phyloP scores from a whole-genome alignment of 1,140 invertebrate genomes.

The Onthophagus taurus region DNA sequence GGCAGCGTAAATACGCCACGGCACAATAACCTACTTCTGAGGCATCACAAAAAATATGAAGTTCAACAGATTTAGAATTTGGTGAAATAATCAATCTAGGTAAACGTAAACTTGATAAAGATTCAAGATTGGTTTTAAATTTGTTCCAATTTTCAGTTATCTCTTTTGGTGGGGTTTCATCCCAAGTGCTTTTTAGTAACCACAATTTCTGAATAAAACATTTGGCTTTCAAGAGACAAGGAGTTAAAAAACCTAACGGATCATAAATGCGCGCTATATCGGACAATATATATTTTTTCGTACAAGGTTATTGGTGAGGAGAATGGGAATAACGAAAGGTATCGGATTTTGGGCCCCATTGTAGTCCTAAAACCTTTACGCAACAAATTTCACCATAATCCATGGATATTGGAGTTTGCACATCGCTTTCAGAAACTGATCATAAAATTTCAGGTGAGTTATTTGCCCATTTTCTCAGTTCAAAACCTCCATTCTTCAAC shows the following conservation, averaged over 20 bases:
- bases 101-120: no score
- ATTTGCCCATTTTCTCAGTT: no score
- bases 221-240: neutral
- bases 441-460: no score
- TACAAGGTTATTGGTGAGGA: neutral
- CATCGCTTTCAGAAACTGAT: no score
- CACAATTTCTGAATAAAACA: neutral
- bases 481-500: no score
- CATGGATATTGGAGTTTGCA: no score
- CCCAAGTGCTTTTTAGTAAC: neutral
- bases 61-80: neutral
- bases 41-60: no score
- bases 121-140: neutral
- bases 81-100: neutral
- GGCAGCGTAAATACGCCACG: neutral
- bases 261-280: neutral
- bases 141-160: neutral
- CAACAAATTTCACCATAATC: no score
- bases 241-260: neutral
- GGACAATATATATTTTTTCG: neutral
- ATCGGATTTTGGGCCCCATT: neutral
- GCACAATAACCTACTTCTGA: neutral
- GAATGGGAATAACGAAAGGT: neutral
- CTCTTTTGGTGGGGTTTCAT: neutral
- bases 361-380: no score